Conservation (phyloP, 2,888 invertebrate species). For the Ichneumon xanthorius region DNA sequence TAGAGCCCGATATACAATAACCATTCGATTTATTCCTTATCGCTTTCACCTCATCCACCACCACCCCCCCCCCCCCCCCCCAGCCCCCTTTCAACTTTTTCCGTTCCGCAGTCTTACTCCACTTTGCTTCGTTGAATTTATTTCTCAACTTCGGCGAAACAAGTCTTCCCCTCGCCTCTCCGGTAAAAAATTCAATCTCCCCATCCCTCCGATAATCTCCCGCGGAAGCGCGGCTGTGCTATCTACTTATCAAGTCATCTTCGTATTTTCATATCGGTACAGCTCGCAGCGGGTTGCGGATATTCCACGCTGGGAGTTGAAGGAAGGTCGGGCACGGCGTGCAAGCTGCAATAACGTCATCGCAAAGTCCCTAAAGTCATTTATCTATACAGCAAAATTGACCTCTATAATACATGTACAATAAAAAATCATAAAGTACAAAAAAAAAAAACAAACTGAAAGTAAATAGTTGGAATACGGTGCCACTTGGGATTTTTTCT, state of each 20-base stretch:
- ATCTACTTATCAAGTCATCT: background rate
- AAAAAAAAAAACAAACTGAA: too few species aligned
- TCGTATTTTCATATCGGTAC: too few species aligned
- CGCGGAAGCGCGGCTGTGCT: background rate
- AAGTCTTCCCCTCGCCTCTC: background rate
- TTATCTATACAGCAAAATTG: background rate
- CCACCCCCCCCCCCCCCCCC: too few species aligned
- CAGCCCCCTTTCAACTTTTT: background rate
- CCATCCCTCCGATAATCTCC: background rate
- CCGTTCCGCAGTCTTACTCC: background rate
- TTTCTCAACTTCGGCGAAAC: slow-evolving; percentile 45
- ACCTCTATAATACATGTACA: too few species aligned
- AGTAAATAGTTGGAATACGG: too few species aligned
- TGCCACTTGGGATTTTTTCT: background rate
- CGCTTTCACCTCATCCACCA: background rate
- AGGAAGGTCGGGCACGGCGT: too few species aligned
- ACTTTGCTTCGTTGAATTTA: slow-evolving; percentile 36
- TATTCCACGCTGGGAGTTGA: too few species aligned
- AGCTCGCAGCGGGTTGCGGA: too few species aligned
- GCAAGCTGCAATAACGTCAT: too few species aligned
- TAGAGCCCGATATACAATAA: slow-evolving; percentile 17
- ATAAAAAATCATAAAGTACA: too few species aligned
- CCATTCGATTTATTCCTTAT: slow-evolving; percentile 9
- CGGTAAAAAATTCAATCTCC: slow-evolving; percentile 35
- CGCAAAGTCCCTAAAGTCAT: too few species aligned